phyloP scores from a whole-genome alignment of 1,140 invertebrate genomes.

The Prorops nasuta region DNA sequence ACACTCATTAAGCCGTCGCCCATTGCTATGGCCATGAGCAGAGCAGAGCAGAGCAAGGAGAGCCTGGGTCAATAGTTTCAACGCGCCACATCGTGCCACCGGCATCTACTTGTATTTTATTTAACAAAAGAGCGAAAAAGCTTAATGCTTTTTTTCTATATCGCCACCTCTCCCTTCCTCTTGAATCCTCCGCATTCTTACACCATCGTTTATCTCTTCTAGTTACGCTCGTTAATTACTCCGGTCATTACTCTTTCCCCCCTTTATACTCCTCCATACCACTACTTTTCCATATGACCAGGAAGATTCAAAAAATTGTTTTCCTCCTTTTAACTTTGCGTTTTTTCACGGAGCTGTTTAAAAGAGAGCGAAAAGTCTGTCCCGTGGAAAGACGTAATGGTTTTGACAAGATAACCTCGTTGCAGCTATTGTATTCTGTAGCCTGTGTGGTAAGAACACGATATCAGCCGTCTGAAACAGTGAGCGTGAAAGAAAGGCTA shows the following conservation, averaged over 20 bases:
- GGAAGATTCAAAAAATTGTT: no score
- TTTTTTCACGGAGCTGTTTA: no score
- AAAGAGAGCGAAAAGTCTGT: conserved; percentile 9
- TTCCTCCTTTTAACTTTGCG: no score
- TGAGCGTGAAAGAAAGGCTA: conserved; percentile 37
- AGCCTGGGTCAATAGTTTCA: conserved; percentile 26
- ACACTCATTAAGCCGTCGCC: neutral
- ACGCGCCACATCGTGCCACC: conserved; percentile 22
- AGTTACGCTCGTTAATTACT: no score
- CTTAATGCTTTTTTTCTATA: conserved; percentile 20
- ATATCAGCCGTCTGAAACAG: conserved; percentile 37
- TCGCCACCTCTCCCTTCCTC: conserved; percentile 6
- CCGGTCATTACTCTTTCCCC: no score
- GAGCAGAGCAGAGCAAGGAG: neutral
- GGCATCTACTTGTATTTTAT: conserved; percentile 38
- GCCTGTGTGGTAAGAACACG: conserved; percentile 41
- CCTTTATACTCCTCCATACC: no score
- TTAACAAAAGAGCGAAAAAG: conserved; percentile 32
- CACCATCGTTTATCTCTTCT: no score
- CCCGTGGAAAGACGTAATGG: conserved; percentile 23
- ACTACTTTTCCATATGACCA: no score
- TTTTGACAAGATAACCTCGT: conserved; percentile 37
- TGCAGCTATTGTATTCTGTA: conserved; percentile 43
- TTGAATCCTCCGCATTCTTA: no score
- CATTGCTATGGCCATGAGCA: no score